Percentiles rank a stretch among this genome's conserved stretches.
phyloP scores from a whole-genome alignment of 2,797 vertebrate genomes.

The Eurystomus glaucurus region DNA sequence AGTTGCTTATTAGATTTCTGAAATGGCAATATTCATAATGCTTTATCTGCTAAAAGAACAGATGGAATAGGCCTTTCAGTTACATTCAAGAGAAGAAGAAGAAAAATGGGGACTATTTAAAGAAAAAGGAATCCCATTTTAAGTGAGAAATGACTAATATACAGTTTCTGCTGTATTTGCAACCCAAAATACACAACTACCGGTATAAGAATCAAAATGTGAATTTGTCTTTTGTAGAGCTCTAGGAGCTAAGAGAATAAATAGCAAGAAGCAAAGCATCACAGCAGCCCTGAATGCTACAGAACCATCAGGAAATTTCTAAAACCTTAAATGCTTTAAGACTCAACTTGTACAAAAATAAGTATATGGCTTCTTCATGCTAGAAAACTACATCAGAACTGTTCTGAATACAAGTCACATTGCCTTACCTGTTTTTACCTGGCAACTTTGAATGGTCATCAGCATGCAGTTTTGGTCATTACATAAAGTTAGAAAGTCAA shows the following conservation, averaged over 20 bases:
- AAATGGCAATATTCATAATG: conserved; percentile 3
- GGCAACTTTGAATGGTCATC: background rate
- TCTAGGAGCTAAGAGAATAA: background rate
- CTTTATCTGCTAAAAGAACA: conserved; percentile 19
- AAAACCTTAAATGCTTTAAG: background rate
- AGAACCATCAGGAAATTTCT: background rate
- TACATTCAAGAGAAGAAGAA: background rate
- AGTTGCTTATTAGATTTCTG: background rate
- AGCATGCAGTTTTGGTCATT: background rate
- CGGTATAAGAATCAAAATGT: background rate
- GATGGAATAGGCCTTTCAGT: background rate
- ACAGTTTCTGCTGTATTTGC: background rate
- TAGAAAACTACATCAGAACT: background rate
- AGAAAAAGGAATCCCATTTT: background rate
- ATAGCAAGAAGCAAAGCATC: background rate
- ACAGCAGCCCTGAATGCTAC: background rate
- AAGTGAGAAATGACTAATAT: background rate
- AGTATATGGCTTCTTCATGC: background rate
- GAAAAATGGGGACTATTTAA: background rate
- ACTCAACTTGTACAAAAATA: background rate
- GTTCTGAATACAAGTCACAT: background rate
- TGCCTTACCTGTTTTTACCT: background rate
- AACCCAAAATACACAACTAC: background rate
- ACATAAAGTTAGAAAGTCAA: background rate
- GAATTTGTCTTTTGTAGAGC: background rate